phyloP scores from a whole-genome alignment of 2,888 invertebrate genomes.

The Escarpia spicata region DNA sequence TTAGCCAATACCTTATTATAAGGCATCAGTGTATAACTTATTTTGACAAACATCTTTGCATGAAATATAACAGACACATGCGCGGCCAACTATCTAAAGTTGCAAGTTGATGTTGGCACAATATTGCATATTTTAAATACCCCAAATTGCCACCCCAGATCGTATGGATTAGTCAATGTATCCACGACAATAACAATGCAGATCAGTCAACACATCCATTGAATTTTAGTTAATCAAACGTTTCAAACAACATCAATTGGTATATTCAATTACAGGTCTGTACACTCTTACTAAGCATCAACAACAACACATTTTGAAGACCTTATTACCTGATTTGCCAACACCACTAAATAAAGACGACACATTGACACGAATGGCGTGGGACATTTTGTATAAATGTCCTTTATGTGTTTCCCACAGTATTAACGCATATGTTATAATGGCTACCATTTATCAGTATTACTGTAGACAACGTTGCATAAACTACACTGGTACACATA shows the following conservation, averaged over 20 bases:
- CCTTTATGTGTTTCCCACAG: too few species aligned
- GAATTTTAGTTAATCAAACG: background rate
- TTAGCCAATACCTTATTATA: background rate
- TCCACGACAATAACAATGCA: background rate
- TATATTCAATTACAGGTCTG: too few species aligned
- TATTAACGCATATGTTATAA: too few species aligned
- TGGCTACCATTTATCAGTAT: too few species aligned
- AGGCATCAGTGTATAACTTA: background rate
- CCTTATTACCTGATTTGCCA: too few species aligned
- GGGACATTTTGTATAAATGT: too few species aligned
- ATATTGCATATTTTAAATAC: background rate
- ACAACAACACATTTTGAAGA: too few species aligned
- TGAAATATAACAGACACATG: background rate
- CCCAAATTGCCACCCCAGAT: background rate
- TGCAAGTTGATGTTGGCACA: background rate
- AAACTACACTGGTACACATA: too few species aligned
- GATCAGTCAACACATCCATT: background rate
- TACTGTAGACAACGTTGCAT: too few species aligned
- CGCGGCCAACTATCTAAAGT: background rate
- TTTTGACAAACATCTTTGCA: background rate
- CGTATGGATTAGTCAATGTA: background rate
- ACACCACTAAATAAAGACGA: too few species aligned
- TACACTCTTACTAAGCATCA: too few species aligned
- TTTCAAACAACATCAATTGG: background rate
- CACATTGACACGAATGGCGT: too few species aligned